Base-by-base conservation (phyloP, 1,140 invertebrate species). In the Euura saliciscinereae region DNA sequence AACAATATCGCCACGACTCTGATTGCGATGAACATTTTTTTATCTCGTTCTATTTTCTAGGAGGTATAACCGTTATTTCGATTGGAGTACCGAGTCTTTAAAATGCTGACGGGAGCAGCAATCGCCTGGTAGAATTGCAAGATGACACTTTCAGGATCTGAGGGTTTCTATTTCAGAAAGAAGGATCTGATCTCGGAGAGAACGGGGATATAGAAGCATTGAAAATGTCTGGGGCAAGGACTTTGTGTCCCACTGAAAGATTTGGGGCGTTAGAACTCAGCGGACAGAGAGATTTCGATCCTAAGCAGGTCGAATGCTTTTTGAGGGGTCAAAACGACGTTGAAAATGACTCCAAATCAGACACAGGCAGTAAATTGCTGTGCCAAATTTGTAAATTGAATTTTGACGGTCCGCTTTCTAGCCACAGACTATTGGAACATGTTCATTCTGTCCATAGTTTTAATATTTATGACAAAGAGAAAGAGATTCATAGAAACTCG, bases 291-390 rank as follows among this genome's bases (percentile, higher is more conserved):
- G 51, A 59, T 59, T n/a, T n/a, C 10, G 51, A 59, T 59, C 51
- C 51, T 59, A 59, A 59, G 10, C 51, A 59, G 13, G 51, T 59
- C 51, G 51, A 59, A 59, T 59, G 51, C 51, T 59, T 59, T 59
- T 6, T 59, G 13, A 59, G 8, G 13, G 13, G 13, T 4, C 51
- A 8, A 3, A 59, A 59, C 13, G 51, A 59, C 10, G 5, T n/a
- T 59, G 51, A 59, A 6, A 59, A 59, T 11, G 51, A 59, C 13
- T 8, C 13, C 13, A 4, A 59, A 11, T 3, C 3, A 3, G 51
- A 59, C 10, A 59, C 13, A 8, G 3, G 51, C 6, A 59, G 13
- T 6, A 59, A n/a, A 59, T 59, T 59, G 13, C 13, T 59, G 51
- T 59, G 51, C 5, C 51, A 59, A 59, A 59, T 59, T 11, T 59